Evolutionary conservation across 2,888 invertebrate genomes (phyloP).

Genomic region (Orgyia antiqua): DNA sequence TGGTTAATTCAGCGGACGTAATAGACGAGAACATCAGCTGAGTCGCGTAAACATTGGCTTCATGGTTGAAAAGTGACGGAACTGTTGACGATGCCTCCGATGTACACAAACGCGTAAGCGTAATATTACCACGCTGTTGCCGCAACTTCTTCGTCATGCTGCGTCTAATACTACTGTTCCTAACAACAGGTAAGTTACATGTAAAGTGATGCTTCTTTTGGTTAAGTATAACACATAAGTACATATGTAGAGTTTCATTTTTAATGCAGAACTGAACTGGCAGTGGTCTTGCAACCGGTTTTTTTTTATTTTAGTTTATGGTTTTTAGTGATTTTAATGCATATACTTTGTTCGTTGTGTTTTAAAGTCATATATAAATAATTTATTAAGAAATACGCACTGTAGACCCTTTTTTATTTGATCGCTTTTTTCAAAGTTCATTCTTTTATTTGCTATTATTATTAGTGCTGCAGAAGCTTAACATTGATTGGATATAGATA

Average conservation of each 20-base stretch:
- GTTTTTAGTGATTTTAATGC: no score
- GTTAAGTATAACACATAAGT: no score
- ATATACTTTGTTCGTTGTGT: no score
- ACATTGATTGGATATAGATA: no score
- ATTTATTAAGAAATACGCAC: no score
- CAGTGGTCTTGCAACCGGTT: constrained; percentile 6
- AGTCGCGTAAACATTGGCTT: constrained; percentile 68
- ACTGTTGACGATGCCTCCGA: constrained; percentile 55
- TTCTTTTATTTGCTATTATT: no score
- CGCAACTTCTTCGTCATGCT: constrained; percentile 54
- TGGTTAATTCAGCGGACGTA: constrained; percentile 70
- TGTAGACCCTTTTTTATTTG: no score
- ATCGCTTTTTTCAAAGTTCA: no score
- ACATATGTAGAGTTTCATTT: constrained; percentile 2
- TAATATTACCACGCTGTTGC: constrained; percentile 30
- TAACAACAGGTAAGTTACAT: constrained; percentile 69
- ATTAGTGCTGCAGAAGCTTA: no score
- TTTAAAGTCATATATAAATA: no score
- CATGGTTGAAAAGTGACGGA: constrained; percentile 36
- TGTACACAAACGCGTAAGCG: constrained; percentile 43
- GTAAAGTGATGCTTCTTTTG: no score
- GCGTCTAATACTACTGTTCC: constrained; percentile 56
- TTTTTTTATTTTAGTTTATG: constrained; percentile 3
- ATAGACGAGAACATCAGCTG: constrained; percentile 64
- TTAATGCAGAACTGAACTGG: constrained; percentile 3